A percentile compares a stretch with the other conserved stretches of the same genome.
Conservation (phyloP, 2,113 vertebrate genomes). For the Mustela lutreola region DNA sequence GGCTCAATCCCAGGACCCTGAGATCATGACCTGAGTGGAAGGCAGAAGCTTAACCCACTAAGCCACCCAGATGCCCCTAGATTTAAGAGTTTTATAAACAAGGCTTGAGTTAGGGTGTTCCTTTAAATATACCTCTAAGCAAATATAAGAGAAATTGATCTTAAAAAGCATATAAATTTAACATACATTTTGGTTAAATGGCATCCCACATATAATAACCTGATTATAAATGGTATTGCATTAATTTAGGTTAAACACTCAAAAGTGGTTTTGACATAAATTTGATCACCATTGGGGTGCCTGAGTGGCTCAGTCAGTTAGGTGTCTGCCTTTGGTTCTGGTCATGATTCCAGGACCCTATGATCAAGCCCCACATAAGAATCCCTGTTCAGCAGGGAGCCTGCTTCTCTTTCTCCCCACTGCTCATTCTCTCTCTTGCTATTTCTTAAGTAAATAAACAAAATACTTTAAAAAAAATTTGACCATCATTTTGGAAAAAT, state of each 20-base stretch:
- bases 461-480: not conserved
- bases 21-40: too few relatives aligned
- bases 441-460: not conserved
- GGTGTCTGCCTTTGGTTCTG: not conserved
- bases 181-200: constrained; percentile 40
- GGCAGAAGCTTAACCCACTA: too few relatives aligned
- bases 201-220: not conserved
- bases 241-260: not conserved
- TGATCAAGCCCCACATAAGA: not conserved
- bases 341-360: not conserved
- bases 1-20: too few relatives aligned
- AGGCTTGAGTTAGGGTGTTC: not conserved
- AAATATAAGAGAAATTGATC: not conserved
- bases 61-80: not conserved
- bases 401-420: not conserved
- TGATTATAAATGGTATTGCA: not conserved
- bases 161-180: not conserved
- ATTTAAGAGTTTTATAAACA: not conserved
- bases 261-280: constrained; percentile 5
- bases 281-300: not conserved
- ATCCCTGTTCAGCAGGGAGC: not conserved
- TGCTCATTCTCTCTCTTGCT: not conserved
- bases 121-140: not conserved
- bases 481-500: constrained; percentile 13
- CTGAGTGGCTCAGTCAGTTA: not conserved